These are phyloP conservation scores for Semicossyphus pulcher DNA, from an alignment of 2,113 vertebrate species.

Conservation along the genomic window DNA sequence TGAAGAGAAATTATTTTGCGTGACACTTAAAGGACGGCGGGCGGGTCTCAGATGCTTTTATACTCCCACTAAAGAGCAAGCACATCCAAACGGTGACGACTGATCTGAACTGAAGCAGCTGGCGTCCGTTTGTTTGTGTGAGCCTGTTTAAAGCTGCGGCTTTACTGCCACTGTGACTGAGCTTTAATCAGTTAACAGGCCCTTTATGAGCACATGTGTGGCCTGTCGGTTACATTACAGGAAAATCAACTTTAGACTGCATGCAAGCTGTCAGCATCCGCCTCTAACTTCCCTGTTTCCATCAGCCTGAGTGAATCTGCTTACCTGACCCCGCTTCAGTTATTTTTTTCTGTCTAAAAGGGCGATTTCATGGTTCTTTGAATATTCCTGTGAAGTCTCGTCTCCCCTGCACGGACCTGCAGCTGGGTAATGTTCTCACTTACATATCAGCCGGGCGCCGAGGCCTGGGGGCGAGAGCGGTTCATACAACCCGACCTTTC, in stretches of 20 bases:
- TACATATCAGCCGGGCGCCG: constrained; percentile 51
- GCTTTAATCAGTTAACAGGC: constrained; percentile 61
- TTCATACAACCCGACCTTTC: constrained; percentile 42
- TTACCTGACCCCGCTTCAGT: neutral
- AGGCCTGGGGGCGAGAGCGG: constrained; percentile 40
- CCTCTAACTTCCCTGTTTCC: neutral
- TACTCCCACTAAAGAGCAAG: constrained; percentile 48
- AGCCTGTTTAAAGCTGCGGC: constrained; percentile 58
- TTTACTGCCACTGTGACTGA: constrained; percentile 47
- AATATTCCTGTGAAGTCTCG: constrained; percentile 13
- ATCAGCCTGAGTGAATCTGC: neutral
- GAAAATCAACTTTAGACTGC: constrained; percentile 1
- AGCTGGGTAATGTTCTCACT: constrained; percentile 60
- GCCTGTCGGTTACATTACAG: constrained; percentile 22
- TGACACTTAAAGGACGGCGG: constrained; percentile 34
- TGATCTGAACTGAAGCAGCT: constrained; percentile 49
- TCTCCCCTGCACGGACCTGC: neutral
- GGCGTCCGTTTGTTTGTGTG: constrained; percentile 56
- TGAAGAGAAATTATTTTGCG: constrained; percentile 37
- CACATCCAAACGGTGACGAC: constrained; percentile 40
- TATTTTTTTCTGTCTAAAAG: constrained; percentile 7
- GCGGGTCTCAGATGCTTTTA: constrained; percentile 33
- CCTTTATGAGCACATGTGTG: constrained; percentile 52
- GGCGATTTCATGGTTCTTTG: constrained; percentile 19
- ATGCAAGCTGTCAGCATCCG: neutral